These are phyloP conservation scores for Dermatemys mawii DNA, from an alignment of 2,113 vertebrate species.

Conservation along the genomic window DNA sequence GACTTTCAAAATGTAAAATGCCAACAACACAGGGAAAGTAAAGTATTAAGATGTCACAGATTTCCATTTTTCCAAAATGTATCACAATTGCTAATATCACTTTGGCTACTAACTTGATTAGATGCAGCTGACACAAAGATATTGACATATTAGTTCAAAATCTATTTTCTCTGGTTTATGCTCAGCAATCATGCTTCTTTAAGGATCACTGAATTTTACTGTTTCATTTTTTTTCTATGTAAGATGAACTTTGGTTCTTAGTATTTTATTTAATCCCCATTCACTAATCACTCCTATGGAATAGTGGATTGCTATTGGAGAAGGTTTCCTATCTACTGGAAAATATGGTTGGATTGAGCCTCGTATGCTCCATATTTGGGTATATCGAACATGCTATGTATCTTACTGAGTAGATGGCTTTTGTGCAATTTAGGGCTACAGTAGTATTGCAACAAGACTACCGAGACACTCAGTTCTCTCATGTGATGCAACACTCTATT, in stretches of 20 bases:
- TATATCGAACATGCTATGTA: constrained; percentile 17
- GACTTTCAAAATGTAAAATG: not conserved
- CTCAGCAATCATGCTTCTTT: not conserved
- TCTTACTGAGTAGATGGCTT: not conserved
- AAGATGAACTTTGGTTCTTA: not conserved
- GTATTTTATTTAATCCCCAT: rapidly evolving
- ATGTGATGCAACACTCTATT: not conserved
- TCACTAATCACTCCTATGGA: not conserved
- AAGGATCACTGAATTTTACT: not conserved
- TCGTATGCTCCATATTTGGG: not conserved
- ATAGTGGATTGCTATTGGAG: not conserved
- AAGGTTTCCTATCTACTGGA: not conserved
- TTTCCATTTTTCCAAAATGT: not conserved
- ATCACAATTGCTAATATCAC: not conserved
- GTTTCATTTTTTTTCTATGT: not conserved
- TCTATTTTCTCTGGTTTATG: not conserved
- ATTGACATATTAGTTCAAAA: not conserved
- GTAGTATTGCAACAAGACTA: not conserved
- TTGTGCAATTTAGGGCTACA: not conserved
- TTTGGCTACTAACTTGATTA: not conserved
- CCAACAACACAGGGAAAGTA: not conserved
- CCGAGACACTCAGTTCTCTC: not conserved
- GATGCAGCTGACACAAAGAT: not conserved
- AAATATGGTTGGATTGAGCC: not conserved
- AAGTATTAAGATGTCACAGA: rapidly evolving